Conservation (phyloP, 2,888 invertebrate species). For the Ormyrus thymus region DNA sequence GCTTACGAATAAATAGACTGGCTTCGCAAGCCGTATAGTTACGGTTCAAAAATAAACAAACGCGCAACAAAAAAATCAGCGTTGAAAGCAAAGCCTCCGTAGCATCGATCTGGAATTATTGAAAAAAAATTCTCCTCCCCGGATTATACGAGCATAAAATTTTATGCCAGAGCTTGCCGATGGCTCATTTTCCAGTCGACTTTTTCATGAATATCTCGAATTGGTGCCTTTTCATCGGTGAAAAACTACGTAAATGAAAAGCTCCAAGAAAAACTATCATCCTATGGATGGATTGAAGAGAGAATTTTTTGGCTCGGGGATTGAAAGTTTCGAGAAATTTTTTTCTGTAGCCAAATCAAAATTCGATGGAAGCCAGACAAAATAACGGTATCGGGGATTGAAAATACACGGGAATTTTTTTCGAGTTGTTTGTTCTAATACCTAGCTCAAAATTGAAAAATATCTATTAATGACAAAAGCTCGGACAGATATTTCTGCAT, state of each 20-base stretch:
- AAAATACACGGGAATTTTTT: background rate
- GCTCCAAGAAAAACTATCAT: constrained; percentile 19
- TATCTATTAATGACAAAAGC: too few species aligned
- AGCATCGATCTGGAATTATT: too few species aligned
- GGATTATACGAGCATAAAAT: constrained; percentile 10
- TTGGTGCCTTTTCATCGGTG: background rate
- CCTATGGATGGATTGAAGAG: background rate
- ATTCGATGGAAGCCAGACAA: background rate
- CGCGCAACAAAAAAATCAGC: too few species aligned
- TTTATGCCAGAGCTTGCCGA: background rate
- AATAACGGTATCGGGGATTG: constrained; percentile 9
- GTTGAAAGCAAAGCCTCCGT: too few species aligned
- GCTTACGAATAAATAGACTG: too few species aligned
- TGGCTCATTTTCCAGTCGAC: constrained; percentile 7
- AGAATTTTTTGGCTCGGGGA: background rate
- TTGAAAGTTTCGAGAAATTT: constrained; percentile 1
- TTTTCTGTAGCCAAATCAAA: constrained; percentile 19
- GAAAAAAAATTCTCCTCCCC: background rate
- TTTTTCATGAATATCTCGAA: too few species aligned
- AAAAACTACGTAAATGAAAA: background rate
- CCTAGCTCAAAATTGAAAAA: background rate
- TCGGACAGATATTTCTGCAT: too few species aligned
- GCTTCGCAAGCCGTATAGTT: background rate
- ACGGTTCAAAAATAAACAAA: background rate
- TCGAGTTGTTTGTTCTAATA: background rate